Evolutionary conservation across 2,797 vertebrate species (phyloP).

Genomic region (Myiotriccus ornatus): DNA sequence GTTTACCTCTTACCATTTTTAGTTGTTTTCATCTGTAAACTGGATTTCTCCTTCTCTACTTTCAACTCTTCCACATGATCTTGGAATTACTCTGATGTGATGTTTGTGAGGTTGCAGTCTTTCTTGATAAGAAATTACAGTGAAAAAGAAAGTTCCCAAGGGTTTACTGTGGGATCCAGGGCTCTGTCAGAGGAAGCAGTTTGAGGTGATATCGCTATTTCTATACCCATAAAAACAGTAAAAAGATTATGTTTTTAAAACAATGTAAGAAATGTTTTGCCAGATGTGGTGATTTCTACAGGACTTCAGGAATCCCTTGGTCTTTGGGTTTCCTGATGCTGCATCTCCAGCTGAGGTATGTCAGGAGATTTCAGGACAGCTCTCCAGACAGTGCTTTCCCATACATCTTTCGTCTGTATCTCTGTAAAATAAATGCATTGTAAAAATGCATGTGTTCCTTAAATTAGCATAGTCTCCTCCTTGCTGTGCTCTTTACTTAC

Average conservation of each 20-base stretch:
- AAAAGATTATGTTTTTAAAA: neutral
- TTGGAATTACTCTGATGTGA: neutral
- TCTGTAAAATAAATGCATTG: neutral
- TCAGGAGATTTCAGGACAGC: neutral
- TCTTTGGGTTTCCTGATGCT: neutral
- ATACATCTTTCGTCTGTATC: neutral
- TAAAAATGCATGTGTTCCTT: neutral
- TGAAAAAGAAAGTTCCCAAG: neutral
- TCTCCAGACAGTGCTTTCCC: neutral
- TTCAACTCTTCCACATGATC: rapidly evolving
- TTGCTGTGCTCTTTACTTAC: neutral
- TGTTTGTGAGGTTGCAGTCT: neutral
- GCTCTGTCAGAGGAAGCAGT: neutral
- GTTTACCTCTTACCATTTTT: neutral
- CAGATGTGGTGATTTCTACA: neutral
- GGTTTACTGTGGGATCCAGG: neutral
- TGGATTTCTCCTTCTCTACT: neutral
- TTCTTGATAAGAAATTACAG: neutral
- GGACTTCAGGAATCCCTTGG: neutral
- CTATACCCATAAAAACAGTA: neutral
- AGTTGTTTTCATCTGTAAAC: neutral
- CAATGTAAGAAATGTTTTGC: neutral
- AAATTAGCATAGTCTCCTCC: neutral
- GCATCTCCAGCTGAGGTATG: neutral
- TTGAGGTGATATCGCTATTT: neutral